Conservation (phyloP, 2,888 invertebrate species). For the Mesoligia furuncula region DNA sequence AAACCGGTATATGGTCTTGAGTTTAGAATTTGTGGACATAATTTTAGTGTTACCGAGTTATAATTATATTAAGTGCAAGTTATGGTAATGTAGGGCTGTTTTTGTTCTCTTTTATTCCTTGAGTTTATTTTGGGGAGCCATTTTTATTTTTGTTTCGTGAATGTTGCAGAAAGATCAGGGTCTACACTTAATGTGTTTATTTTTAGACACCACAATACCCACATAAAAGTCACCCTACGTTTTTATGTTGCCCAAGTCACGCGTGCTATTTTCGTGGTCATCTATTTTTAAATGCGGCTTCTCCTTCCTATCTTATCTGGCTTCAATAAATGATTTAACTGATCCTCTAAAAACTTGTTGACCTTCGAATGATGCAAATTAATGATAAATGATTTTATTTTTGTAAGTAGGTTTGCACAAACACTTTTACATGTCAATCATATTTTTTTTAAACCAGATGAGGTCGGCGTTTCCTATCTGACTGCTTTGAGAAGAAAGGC, state of each 20-base stretch:
- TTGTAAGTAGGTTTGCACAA: no score
- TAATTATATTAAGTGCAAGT: slow-evolving; percentile 19
- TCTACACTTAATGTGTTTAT: slow-evolving; percentile 46
- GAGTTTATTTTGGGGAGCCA: not conserved
- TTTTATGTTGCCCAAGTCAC: slow-evolving; percentile 36
- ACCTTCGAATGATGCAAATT: not conserved
- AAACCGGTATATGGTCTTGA: slow-evolving; percentile 29
- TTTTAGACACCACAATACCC: slow-evolving; percentile 41
- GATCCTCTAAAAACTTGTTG: not conserved
- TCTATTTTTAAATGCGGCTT: slow-evolving; percentile 51
- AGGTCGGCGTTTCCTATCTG: no score
- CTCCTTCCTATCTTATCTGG: not conserved
- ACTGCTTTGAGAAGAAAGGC: no score
- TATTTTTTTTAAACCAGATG: no score
- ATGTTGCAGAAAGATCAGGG: slow-evolving; percentile 41
- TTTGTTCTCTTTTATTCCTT: slow-evolving; percentile 1
- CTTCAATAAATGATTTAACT: slow-evolving; percentile 1
- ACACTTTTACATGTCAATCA: no score
- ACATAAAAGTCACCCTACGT: slow-evolving; percentile 46
- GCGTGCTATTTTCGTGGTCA: slow-evolving; percentile 31
- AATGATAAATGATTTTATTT: no score
- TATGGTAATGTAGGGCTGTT: slow-evolving; percentile 15
- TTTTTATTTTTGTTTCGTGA: slow-evolving; percentile 20
- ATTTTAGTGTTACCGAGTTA: slow-evolving; percentile 34
- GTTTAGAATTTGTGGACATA: slow-evolving; percentile 28